Conservation (phyloP, 2,888 invertebrate genomes). For the Calameuta filiformis region DNA sequence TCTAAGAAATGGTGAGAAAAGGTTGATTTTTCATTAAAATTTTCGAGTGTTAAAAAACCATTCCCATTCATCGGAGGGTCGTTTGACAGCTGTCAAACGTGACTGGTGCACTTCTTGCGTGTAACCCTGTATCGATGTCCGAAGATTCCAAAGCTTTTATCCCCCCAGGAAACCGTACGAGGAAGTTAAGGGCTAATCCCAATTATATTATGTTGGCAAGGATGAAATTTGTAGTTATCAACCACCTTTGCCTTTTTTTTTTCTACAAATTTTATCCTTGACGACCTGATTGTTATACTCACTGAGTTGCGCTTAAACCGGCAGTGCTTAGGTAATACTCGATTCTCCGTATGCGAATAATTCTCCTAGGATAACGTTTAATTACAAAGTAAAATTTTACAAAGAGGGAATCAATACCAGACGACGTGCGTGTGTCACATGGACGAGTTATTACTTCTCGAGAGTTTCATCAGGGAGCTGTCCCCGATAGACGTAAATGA, state of each 20-base stretch:
- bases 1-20: no score
- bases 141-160: not conserved
- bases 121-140: not conserved
- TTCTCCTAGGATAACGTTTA: not conserved
- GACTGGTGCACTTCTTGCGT: not conserved
- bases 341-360: not conserved
- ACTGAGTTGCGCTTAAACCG: slow-evolving; percentile 52
- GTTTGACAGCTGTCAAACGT: not conserved
- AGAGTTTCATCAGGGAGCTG: not conserved
- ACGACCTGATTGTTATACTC: slow-evolving; percentile 36
- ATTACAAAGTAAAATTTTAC: not conserved
- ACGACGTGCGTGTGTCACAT: not conserved
- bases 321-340: slow-evolving; percentile 21
- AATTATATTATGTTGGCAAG: slow-evolving; percentile 21
- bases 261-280: no score
- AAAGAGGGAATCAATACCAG: not conserved
- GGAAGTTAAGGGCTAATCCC: slow-evolving; percentile 52
- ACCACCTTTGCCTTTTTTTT: no score
- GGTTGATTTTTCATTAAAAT: not conserved
- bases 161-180: slow-evolving; percentile 48
- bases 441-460: not conserved
- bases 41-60: not conserved
- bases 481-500: not conserved
- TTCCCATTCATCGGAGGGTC: not conserved
- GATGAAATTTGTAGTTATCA: no score